These are phyloP conservation scores for Drosophila tani DNA, from an alignment of 1,140 invertebrate genomes.

Conservation along the genomic window DNA sequence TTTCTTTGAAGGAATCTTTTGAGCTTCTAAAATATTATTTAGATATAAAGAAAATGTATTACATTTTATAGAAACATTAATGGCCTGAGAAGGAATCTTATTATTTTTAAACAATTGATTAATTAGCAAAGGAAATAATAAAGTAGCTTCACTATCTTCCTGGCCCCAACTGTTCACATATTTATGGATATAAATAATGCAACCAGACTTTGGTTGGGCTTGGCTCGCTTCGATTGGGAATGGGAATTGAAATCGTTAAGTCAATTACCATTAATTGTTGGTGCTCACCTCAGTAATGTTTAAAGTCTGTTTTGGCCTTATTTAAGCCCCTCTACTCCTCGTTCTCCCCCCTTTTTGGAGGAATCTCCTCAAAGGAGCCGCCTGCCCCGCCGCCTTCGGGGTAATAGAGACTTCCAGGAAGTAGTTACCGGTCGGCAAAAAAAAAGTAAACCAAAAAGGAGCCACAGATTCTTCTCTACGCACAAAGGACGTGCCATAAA, in stretches of 20 bases:
- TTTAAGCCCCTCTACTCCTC: not conserved
- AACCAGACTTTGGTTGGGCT: slow-evolving; percentile 7
- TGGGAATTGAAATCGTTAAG: slow-evolving; percentile 6
- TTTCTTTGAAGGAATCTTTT: too few relatives aligned
- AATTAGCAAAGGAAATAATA: too few relatives aligned
- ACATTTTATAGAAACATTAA: too few relatives aligned
- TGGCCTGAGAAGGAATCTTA: too few relatives aligned
- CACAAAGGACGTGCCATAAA: slow-evolving; percentile 63
- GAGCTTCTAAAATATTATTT: too few relatives aligned
- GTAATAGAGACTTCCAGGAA: slow-evolving; percentile 74
- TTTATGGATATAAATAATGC: not conserved
- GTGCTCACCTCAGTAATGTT: not conserved
- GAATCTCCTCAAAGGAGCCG: slow-evolving; percentile 15
- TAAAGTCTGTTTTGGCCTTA: not conserved
- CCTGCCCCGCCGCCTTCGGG: slow-evolving; percentile 6
- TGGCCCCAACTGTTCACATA: not conserved
- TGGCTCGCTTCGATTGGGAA: not conserved
- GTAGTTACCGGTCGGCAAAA: slow-evolving; percentile 55
- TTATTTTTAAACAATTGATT: too few relatives aligned
- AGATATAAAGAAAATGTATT: too few relatives aligned
- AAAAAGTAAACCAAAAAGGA: slow-evolving; percentile 14
- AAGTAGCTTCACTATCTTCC: not conserved
- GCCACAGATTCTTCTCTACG: slow-evolving; percentile 26
- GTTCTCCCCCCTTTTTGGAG: not conserved
- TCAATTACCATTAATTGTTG: slow-evolving; percentile 18